These are phyloP conservation scores for Cydia splendana DNA, from an alignment of 1,140 invertebrate species.

Conservation along the genomic window DNA sequence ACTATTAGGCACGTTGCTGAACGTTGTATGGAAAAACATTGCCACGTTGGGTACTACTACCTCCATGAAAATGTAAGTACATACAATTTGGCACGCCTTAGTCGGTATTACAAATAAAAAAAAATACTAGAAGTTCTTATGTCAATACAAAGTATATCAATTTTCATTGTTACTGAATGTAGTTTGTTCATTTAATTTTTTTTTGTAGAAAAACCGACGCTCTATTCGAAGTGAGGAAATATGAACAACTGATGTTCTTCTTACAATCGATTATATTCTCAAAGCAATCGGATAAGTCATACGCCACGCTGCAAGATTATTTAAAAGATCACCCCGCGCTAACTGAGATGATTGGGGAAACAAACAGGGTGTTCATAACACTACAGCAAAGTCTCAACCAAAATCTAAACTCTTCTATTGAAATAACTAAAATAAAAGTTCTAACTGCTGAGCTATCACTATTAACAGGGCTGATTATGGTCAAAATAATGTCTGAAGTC, in stretches of 20 bases:
- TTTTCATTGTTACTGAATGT: slow-evolving; percentile 15
- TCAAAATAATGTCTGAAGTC: slow-evolving; percentile 63
- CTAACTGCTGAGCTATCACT: slow-evolving; percentile 70
- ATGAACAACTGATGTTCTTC: slow-evolving; percentile 52
- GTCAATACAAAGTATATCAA: not conserved
- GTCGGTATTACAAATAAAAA: too few species aligned
- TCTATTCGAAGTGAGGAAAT: slow-evolving; percentile 62
- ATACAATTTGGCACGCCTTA: too few species aligned
- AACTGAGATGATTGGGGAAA: slow-evolving; percentile 47
- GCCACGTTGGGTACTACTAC: slow-evolving; percentile 55
- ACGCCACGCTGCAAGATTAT: slow-evolving; percentile 38
- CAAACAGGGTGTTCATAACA: slow-evolving; percentile 45
- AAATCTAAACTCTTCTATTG: slow-evolving; percentile 38
- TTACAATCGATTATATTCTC: slow-evolving; percentile 43
- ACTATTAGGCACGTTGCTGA: slow-evolving; percentile 56
- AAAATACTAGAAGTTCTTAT: too few species aligned
- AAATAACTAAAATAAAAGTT: slow-evolving; percentile 43
- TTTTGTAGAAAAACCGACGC: slow-evolving; percentile 63
- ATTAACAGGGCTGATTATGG: slow-evolving; percentile 74
- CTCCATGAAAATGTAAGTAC: slow-evolving; percentile 56
- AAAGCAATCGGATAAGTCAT: slow-evolving; percentile 34
- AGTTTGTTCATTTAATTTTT: slow-evolving; percentile 32
- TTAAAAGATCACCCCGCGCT: slow-evolving; percentile 46
- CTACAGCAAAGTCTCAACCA: slow-evolving; percentile 21
- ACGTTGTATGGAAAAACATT: slow-evolving; percentile 73